Conservation (phyloP, 2,113 vertebrate species). For the Chlorocebus sabaeus region DNA sequence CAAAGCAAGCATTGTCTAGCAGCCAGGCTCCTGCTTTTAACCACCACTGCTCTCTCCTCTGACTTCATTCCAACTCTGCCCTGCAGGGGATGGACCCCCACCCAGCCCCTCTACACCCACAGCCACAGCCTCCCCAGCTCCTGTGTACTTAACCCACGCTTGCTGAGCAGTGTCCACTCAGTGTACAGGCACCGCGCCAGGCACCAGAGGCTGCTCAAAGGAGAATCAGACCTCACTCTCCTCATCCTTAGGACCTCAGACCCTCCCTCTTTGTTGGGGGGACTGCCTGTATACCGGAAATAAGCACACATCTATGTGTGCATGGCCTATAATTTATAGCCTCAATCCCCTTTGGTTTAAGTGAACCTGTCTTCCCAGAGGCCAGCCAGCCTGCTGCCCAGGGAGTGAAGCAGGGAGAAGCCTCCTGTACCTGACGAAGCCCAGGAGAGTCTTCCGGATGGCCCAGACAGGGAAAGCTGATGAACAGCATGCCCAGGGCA, state of each 20-base stretch:
- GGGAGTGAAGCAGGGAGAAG: neutral
- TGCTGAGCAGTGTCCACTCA: neutral
- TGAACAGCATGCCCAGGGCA: neutral
- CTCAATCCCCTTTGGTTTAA: neutral
- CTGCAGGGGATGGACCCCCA: neutral
- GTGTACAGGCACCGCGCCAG: neutral
- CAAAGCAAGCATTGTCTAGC: neutral
- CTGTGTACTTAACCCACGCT: rapidly evolving
- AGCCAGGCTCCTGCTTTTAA: neutral
- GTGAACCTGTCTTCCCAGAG: neutral
- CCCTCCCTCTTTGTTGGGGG: neutral
- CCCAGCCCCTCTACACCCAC: rapidly evolving
- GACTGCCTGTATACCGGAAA: neutral
- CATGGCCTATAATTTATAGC: neutral
- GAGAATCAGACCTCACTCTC: neutral
- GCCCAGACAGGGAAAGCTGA: neutral
- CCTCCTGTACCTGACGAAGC: neutral
- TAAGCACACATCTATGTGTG: neutral
- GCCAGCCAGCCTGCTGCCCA: neutral
- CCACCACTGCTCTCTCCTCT: too few species aligned
- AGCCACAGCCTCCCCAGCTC: neutral
- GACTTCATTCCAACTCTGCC: neutral
- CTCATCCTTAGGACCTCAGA: neutral
- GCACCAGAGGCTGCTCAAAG: neutral
- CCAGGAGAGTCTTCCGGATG: neutral